Evolutionary conservation across 2,113 vertebrate genomes (phyloP).

Genomic region (Pavo muticus): DNA sequence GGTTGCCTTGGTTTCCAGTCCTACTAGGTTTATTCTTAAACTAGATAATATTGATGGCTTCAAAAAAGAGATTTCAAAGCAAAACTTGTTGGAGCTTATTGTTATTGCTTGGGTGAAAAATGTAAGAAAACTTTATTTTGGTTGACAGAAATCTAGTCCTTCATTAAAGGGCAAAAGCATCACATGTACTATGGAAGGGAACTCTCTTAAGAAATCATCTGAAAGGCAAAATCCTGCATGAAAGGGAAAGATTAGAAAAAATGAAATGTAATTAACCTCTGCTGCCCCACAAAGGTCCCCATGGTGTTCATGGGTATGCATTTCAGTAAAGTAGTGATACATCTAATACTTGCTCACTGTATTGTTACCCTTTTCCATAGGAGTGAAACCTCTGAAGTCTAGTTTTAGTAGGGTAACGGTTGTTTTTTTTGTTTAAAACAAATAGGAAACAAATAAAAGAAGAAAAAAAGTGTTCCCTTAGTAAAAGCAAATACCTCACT

Average conservation of each 20-base stretch:
- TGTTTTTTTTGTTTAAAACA: neutral
- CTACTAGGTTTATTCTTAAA: neutral
- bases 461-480: neutral
- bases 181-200: neutral
- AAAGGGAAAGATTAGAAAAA: neutral
- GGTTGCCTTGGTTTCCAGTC: neutral
- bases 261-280: neutral
- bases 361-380: neutral
- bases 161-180: neutral
- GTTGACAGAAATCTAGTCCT: neutral
- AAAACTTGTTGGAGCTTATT: neutral
- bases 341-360: neutral
- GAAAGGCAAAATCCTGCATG: neutral
- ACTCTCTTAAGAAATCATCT: neutral
- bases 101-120: neutral
- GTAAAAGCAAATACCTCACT: neutral
- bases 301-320: neutral
- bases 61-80: neutral
- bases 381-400: neutral
- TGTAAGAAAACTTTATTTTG: neutral
- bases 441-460: neutral
- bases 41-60: neutral
- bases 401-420: neutral
- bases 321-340: neutral
- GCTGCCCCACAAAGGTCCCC: neutral